Evolutionary conservation across 2,888 invertebrate species (phyloP).

Genomic region (Tiliacea aurago): DNA sequence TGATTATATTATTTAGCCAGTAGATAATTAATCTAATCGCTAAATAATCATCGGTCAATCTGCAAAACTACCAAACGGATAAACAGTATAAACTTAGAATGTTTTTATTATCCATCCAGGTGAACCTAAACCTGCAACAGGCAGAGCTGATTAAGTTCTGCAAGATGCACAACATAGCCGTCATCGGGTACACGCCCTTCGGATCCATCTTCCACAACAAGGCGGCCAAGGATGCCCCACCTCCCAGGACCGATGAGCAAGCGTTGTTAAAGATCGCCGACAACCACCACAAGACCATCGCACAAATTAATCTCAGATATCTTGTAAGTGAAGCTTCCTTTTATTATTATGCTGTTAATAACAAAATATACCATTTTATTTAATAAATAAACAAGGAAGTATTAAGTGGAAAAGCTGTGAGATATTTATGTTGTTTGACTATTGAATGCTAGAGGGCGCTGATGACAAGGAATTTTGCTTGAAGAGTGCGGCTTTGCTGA

Average conservation of each 20-base stretch:
- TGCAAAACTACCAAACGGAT: background rate
- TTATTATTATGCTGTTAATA: background rate
- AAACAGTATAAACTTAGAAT: background rate
- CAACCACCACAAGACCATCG: slow-evolving; percentile 92
- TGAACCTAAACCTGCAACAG: slow-evolving; percentile 93
- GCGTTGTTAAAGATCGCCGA: slow-evolving; percentile 89
- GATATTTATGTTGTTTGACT: background rate
- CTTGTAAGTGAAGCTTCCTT: slow-evolving; percentile 86
- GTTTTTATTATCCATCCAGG: slow-evolving; percentile 65
- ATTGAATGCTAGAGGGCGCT: background rate
- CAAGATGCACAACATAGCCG: slow-evolving; percentile 90
- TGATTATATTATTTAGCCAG: no score
- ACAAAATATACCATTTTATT: background rate
- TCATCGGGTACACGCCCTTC: slow-evolving; percentile 94
- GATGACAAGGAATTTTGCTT: background rate
- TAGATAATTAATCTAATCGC: background rate
- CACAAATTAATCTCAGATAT: slow-evolving; percentile 92
- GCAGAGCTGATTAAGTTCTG: slow-evolving; percentile 93
- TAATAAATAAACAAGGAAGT: background rate
- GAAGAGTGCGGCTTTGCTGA: background rate
- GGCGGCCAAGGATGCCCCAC: slow-evolving; percentile 86
- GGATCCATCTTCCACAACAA: slow-evolving; percentile 88
- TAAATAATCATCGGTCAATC: background rate
- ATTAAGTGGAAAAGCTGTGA: background rate
- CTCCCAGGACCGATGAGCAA: slow-evolving; percentile 89